These are phyloP conservation scores for Bombyx mandarina DNA, from an alignment of 1,140 invertebrate genomes.

Conservation along the genomic window DNA sequence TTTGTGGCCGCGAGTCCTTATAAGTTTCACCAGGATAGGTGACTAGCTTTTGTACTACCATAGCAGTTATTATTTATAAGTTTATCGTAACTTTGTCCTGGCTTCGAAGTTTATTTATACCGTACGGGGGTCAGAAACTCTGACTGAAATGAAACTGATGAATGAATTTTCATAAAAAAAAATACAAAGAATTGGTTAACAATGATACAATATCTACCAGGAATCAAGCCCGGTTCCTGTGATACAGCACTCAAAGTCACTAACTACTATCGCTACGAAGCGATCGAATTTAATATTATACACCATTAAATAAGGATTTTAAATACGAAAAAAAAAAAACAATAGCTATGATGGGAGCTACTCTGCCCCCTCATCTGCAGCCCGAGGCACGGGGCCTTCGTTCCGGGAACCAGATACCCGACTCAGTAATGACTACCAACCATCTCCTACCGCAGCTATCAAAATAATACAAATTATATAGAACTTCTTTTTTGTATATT, in stretches of 20 bases:
- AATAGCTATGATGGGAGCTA: conserved; percentile 22
- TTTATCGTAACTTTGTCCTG: no score
- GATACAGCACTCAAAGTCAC: no score
- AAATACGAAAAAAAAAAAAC: conserved; percentile 21
- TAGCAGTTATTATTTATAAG: no score
- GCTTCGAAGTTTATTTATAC: no score
- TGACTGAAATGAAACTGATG: no score
- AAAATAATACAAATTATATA: conserved; percentile 47
- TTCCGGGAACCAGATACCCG: conserved; percentile 32
- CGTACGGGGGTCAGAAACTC: no score
- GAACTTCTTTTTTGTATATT: conserved; percentile 15
- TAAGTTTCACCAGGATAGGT: no score
- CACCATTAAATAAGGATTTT: not conserved
- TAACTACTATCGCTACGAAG: not conserved
- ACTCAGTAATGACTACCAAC: conserved; percentile 36
- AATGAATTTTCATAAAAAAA: no score
- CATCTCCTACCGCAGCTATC: conserved; percentile 46
- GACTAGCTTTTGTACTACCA: no score
- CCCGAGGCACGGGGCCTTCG: conserved; percentile 31
- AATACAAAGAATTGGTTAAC: no score
- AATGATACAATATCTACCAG: not conserved
- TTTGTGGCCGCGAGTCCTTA: no score
- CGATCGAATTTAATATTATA: not conserved
- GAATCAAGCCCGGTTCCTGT: not conserved
- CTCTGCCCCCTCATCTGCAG: conserved; percentile 35